Evolutionary conservation across 2,888 invertebrate species (phyloP).

Genomic region (Piscicola geometra): DNA sequence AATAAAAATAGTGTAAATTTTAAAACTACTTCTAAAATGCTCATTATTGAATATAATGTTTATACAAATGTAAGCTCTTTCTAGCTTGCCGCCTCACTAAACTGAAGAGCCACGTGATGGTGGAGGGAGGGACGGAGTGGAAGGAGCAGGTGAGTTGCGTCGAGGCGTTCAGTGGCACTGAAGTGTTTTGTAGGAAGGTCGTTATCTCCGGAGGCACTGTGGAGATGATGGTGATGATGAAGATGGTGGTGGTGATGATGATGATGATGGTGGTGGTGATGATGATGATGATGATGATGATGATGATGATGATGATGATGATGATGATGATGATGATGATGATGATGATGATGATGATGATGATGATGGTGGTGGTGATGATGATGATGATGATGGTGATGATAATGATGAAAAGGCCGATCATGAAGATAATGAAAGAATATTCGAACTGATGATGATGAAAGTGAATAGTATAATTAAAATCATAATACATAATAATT

Average conservation of each 20-base stretch:
- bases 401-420: not conserved
- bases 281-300: conserved; percentile 22
- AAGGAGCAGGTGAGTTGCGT: conserved; percentile 47
- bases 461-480: not conserved
- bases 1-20: too few relatives aligned
- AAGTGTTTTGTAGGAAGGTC: conserved; percentile 7
- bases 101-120: conserved; percentile 40
- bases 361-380: conserved; percentile 8
- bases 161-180: conserved; percentile 23
- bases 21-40: too few relatives aligned
- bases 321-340: conserved; percentile 14
- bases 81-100: too few relatives aligned
- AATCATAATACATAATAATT: not conserved
- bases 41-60: too few relatives aligned
- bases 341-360: conserved; percentile 12
- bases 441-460: too few relatives aligned
- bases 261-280: not conserved
- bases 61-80: too few relatives aligned
- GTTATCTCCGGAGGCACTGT: conserved; percentile 38
- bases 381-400: conserved; percentile 7
- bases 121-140: conserved; percentile 48
- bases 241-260: not conserved
- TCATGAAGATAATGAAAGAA: not conserved
- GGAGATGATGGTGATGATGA: not conserved
- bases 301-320: conserved; percentile 9